Conservation (phyloP, 2,888 invertebrate genomes). For the Leptinotarsa rubiginosa region DNA sequence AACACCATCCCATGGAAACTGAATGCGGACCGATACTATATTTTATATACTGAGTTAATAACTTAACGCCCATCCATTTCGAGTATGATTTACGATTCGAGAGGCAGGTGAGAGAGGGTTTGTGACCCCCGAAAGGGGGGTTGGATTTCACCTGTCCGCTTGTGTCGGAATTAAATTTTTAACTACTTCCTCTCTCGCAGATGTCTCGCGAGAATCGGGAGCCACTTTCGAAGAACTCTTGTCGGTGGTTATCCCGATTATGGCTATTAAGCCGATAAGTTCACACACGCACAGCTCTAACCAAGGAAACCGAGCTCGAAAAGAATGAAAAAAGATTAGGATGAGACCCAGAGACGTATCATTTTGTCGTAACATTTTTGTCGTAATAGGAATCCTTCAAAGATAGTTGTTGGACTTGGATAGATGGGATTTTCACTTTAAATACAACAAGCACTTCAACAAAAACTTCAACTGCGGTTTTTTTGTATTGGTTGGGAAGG, state of each 20-base stretch:
- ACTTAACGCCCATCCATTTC: slow-evolving; percentile 65
- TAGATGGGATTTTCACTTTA: too few relatives aligned
- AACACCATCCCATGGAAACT: slow-evolving; percentile 45
- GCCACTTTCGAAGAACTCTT: slow-evolving; percentile 11
- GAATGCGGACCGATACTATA: slow-evolving; percentile 51
- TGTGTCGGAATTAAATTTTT: slow-evolving; percentile 59
- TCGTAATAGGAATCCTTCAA: too few relatives aligned
- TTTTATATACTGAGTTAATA: slow-evolving; percentile 59
- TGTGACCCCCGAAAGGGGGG: slow-evolving; percentile 55
- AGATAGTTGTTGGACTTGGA: too few relatives aligned
- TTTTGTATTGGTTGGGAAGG: too few relatives aligned
- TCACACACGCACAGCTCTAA: slow-evolving; percentile 21
- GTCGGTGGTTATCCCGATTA: slow-evolving; percentile 26
- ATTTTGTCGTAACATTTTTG: too few relatives aligned
- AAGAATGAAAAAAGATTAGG: too few relatives aligned
- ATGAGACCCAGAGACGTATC: too few relatives aligned
- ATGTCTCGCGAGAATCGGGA: slow-evolving; percentile 50
- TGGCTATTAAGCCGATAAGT: slow-evolving; percentile 13
- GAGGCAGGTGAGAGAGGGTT: slow-evolving; percentile 57
- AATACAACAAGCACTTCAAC: too few relatives aligned
- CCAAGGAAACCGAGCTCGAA: not conserved
- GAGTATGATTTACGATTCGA: slow-evolving; percentile 62
- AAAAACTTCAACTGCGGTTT: too few relatives aligned
- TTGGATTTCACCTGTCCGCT: slow-evolving; percentile 59
- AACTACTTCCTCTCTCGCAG: slow-evolving; percentile 63